Base-by-base conservation (phyloP, 2,113 vertebrate genomes). In the Dicerorhinus sumatrensis region DNA sequence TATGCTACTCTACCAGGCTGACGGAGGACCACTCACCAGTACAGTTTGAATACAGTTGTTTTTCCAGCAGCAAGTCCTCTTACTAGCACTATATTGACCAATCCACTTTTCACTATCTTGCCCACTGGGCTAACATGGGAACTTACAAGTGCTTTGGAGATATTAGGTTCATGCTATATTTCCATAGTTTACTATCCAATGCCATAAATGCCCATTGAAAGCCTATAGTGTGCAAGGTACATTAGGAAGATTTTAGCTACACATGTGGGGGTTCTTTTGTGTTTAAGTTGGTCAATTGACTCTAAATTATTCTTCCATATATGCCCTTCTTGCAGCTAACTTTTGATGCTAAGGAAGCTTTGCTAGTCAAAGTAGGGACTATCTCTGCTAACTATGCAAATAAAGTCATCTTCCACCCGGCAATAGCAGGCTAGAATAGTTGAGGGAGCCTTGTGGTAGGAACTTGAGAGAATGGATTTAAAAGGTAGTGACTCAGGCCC, bases 391-490 rank as follows among this genome's bases (percentile, higher is more conserved):
- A 48, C 3, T 46, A 36, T 87, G 58, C 42, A 92, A 63, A 79
- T 54, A 6, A 69, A 95, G 6, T 39, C n/a, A 58, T 83, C 89
- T 39, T 90, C 70, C 3, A 56, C 16, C 21, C 31, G 73, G 21
- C 21, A 6, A 36, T 2, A 17, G 2, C 31, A 92, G 4, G 60
- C 62, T 87, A 54, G 80, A 67, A 11, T 48, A 75, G 29, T 72
- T 67, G 60, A 58, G 12, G 23, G 42, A n/a, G 23, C 27, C 82
- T 58, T 51, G 72, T 69, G 69, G 69, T 89, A 86, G 60, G 27
- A 91, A 82, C 67, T 69, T 94, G 62, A 95, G 58, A 91, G 67
- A 93, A 86, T 65, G 48, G 63, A 21, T 16, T 92, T 84, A 67
- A 65, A 70, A 31, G 12, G n/a, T 62, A 63, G 51, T 33, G 20